phyloP scores from a whole-genome alignment of 2,888 invertebrate species.

The Cataglyphis altisquamis region DNA sequence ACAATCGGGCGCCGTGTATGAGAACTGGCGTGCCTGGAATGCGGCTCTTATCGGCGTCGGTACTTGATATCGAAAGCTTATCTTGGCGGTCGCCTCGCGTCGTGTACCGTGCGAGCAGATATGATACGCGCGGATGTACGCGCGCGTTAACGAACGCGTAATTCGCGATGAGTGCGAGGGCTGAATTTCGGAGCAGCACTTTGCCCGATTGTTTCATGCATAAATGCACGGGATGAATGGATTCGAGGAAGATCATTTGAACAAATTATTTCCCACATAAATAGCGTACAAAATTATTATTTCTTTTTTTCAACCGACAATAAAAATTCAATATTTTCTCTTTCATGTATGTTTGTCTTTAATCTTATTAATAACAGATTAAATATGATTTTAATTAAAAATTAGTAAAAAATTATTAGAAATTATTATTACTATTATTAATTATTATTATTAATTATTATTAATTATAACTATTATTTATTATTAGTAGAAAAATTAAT shows the following conservation, averaged over 20 bases:
- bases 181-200: conserved; percentile 22
- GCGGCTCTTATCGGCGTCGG: conserved; percentile 74
- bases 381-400: neutral
- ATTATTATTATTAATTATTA: too few species aligned
- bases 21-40: conserved; percentile 81
- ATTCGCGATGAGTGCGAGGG: neutral
- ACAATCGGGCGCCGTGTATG: conserved; percentile 72
- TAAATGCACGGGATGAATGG: conserved; percentile 20
- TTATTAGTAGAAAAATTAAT: too few species aligned
- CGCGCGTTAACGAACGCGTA: conserved; percentile 5
- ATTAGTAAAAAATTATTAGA: neutral
- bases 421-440: too few species aligned
- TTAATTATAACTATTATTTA: too few species aligned
- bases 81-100: conserved; percentile 51
- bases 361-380: neutral
- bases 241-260: conserved; percentile 10
- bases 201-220: conserved; percentile 37
- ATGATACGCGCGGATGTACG: neutral
- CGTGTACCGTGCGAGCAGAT: neutral
- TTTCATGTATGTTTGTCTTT: neutral
- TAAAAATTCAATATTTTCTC: neutral
- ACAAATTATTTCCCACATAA: neutral
- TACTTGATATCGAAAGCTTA: conserved; percentile 80
- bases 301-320: too few species aligned
- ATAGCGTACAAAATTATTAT: too few species aligned